These are phyloP conservation scores for Lycocerus yunnanus DNA, from an alignment of 2,888 invertebrate genomes.

Conservation along the genomic window DNA sequence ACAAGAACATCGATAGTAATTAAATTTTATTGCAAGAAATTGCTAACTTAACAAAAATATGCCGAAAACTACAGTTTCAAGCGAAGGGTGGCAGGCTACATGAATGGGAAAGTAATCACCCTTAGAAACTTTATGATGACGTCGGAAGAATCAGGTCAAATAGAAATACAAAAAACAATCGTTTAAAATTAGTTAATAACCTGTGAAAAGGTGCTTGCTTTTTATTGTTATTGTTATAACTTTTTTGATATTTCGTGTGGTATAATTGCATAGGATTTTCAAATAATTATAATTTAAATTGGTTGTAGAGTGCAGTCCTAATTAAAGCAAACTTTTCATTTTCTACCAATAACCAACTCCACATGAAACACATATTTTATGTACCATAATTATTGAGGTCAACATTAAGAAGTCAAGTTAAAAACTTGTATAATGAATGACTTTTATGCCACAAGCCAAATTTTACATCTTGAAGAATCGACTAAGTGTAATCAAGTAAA, in stretches of 20 bases:
- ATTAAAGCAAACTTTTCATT: neutral
- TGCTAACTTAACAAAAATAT: neutral
- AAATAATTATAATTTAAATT: neutral
- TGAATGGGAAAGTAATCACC: constrained; percentile 22
- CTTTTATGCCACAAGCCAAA: neutral
- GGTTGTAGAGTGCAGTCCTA: neutral
- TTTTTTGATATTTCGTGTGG: constrained; percentile 32
- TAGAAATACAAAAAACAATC: constrained; percentile 19
- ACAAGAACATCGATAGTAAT: neutral
- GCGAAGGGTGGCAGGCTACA: constrained; percentile 8
- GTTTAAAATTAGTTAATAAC: constrained; percentile 29
- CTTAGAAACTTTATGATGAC: constrained; percentile 29
- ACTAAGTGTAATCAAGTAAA: constrained; percentile 2
- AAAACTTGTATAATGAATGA: neutral
- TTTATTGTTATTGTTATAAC: constrained; percentile 36
- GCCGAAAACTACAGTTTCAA: constrained; percentile 16
- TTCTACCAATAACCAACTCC: neutral
- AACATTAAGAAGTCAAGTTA: neutral
- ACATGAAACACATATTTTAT: neutral
- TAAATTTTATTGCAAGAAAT: neutral
- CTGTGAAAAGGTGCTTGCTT: constrained; percentile 31
- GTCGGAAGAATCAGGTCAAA: constrained; percentile 28
- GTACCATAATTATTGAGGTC: neutral
- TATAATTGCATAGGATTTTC: constrained; percentile 31
- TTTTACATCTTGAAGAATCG: neutral